Conservation (phyloP, 2,113 vertebrate genomes). For the Poecile atricapillus region DNA sequence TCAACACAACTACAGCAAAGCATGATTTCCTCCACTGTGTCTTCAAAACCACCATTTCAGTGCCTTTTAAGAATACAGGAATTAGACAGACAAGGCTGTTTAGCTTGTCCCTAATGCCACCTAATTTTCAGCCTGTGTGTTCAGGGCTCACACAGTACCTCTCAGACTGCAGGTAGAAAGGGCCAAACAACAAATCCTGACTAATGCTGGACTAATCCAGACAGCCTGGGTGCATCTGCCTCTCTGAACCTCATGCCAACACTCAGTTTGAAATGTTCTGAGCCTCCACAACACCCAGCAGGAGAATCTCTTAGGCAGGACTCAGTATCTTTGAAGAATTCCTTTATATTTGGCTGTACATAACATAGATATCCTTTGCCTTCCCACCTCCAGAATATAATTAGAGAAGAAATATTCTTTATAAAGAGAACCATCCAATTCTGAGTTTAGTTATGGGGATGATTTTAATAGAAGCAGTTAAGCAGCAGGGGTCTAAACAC, state of each 20-base stretch:
- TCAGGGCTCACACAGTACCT: background rate
- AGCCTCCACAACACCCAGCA: background rate
- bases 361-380: background rate
- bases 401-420: background rate
- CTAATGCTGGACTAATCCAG: background rate
- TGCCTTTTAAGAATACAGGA: background rate
- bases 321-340: background rate
- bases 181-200: background rate
- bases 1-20: background rate
- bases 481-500: background rate
- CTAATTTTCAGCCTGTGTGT: background rate
- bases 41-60: background rate
- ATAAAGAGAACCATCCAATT: background rate
- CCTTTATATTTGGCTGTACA: background rate
- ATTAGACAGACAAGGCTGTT: background rate
- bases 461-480: background rate
- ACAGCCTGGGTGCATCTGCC: background rate
- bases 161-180: background rate
- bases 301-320: background rate
- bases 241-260: background rate
- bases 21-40: accelerated
- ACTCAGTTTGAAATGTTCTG: background rate
- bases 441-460: background rate
- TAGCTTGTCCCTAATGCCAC: background rate
- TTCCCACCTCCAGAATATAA: background rate